Conservation (phyloP, 2,113 vertebrate species). For the Lophochroa leadbeateri region DNA sequence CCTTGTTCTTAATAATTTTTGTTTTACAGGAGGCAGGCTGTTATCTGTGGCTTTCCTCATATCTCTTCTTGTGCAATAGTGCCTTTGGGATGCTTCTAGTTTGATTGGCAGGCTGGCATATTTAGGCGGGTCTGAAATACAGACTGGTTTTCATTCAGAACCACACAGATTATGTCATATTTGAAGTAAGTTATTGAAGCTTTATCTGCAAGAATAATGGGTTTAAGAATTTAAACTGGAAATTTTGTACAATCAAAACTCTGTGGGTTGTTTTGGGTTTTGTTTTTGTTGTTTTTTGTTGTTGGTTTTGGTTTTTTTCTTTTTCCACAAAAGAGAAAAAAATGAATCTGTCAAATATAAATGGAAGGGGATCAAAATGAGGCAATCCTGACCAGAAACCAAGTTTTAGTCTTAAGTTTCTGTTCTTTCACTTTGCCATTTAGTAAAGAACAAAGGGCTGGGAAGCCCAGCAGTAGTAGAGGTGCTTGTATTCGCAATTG, state of each 20-base stretch:
- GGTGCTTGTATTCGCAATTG: background rate
- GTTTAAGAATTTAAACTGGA: background rate
- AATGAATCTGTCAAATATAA: background rate
- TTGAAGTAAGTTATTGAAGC: background rate
- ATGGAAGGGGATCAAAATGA: background rate
- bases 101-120: conserved; percentile 14
- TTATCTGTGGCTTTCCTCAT: background rate
- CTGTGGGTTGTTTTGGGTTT: background rate
- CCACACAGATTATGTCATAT: background rate
- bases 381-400: background rate
- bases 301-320: background rate
- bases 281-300: too few relatives aligned
- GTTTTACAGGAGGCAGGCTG: background rate
- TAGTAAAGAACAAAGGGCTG: background rate
- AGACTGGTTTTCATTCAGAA: background rate
- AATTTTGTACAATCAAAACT: background rate
- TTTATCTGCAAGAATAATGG: background rate
- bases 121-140: background rate
- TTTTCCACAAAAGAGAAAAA: background rate
- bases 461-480: background rate
- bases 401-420: background rate
- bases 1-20: background rate
- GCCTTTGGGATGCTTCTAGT: background rate
- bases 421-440: background rate
- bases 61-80: background rate